phyloP scores from a whole-genome alignment of 2,113 vertebrate species.

The Camelus dromedarius region DNA sequence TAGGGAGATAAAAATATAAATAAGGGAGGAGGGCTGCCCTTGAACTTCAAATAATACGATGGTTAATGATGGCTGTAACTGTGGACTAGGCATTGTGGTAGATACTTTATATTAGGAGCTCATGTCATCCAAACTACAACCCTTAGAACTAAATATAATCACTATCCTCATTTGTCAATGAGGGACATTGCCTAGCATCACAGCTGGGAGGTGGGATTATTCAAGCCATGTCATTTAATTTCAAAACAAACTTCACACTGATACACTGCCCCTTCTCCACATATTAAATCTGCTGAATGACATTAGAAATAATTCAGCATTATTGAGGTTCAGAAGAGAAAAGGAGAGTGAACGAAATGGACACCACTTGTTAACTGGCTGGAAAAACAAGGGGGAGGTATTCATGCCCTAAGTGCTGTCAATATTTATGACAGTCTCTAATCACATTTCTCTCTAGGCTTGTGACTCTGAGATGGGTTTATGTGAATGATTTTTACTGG shows the following conservation, averaged over 20 bases:
- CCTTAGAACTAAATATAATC: not conserved
- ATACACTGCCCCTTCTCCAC: not conserved
- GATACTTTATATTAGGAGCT: not conserved
- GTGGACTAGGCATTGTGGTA: not conserved
- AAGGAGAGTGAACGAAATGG: not conserved
- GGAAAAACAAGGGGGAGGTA: not conserved
- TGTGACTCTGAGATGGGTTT: not conserved
- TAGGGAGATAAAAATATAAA: not conserved
- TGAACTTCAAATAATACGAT: slow-evolving; percentile 30
- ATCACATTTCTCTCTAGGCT: not conserved
- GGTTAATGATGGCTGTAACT: not conserved
- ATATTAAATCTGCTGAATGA: not conserved
- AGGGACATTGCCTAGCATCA: not conserved
- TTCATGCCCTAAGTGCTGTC: not conserved
- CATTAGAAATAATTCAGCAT: not conserved
- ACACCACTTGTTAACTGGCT: not conserved
- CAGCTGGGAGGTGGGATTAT: not conserved
- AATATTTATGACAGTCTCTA: not conserved
- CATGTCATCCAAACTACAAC: not conserved
- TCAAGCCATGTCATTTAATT: not conserved
- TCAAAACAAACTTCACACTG: not conserved
- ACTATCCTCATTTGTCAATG: not conserved
- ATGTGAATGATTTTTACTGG: not conserved
- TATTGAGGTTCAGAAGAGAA: not conserved
- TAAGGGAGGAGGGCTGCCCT: not conserved